Evolutionary conservation across 2,888 invertebrate species (phyloP), one percentile per base, ranked within the genome.

Genomic region (Prenolepis imparis): DNA sequence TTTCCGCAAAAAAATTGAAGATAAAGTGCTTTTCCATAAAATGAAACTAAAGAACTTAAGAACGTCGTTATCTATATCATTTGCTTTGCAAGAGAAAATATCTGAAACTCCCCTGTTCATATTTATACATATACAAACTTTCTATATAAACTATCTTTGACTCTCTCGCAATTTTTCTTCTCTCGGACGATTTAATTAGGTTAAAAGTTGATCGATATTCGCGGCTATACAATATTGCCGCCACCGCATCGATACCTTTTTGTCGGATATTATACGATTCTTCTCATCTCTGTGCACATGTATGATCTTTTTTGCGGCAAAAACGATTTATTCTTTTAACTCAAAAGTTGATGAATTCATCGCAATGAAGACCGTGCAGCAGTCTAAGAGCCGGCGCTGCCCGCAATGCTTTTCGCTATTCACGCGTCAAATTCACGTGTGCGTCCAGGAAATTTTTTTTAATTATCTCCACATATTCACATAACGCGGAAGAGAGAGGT

Each of bases 301-400:
- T 32, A 32, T 18, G 6, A 18, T 48, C n/a, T 21, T 57, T 48
- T 75, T 52, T 55, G 28, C 12, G n/a, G 28, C 36, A 61, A 59
- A n/a, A 57, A 21, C 64, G 18, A 67, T 68, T 63, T 59, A 48
- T 57, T 59, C 4, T 64, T 59, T 59, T 11, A 44, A 0, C 57
- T 70, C 70, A 82, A 70, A 59, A 63, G 68, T n/a, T 73, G 52
- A 52, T 84, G 82, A 84, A 84, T 84, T 48, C 75, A 21, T 61
- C 44, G 70, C 82, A 84, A 84, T 64, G 84, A 84, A 70, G 82
- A 75, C 44, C 63, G 48, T 82, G 21, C 21, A 41, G 70, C 64
- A 75, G 64, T 70, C 68, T 73, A 32, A 28, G 39, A 36, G 44
- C 75, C 32, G 32, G 48, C 66, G 24, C 39, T 55, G 68, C 48